These are phyloP conservation scores for Cerceris rybyensis DNA, from an alignment of 2,888 invertebrate genomes.

Conservation along the genomic window DNA sequence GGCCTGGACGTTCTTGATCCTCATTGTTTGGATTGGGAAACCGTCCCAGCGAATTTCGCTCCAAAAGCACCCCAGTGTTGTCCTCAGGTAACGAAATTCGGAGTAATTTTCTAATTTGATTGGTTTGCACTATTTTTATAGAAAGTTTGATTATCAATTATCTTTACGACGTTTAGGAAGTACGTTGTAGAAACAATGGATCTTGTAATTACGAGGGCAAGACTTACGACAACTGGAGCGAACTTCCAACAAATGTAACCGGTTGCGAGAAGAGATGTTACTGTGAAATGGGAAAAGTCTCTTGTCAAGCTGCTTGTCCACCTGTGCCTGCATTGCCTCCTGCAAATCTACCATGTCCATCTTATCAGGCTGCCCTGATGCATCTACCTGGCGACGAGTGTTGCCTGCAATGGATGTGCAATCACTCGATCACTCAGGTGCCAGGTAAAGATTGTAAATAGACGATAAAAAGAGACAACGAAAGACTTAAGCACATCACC, in stretches of 20 bases:
- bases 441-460: slow-evolving; percentile 54
- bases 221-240: slow-evolving; percentile 88
- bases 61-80: slow-evolving; percentile 91
- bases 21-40: slow-evolving; percentile 93
- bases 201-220: slow-evolving; percentile 90
- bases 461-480: background rate
- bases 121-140: too few species aligned
- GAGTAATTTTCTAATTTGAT: too few species aligned
- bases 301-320: slow-evolving; percentile 92
- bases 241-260: slow-evolving; percentile 90
- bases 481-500: too few species aligned
- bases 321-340: slow-evolving; percentile 91
- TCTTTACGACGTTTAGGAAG: slow-evolving; percentile 82
- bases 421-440: slow-evolving; percentile 45
- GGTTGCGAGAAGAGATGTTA: slow-evolving; percentile 94
- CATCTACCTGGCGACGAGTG: slow-evolving; percentile 90
- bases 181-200: slow-evolving; percentile 91
- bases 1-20: slow-evolving; percentile 93
- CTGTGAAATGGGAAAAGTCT: slow-evolving; percentile 93
- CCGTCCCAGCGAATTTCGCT: slow-evolving; percentile 87
- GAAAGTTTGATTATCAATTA: background rate
- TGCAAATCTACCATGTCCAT: slow-evolving; percentile 87
- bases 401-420: slow-evolving; percentile 90
- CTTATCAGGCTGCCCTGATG: slow-evolving; percentile 86
- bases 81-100: slow-evolving; percentile 81